Base-by-base conservation (phyloP, 1,140 invertebrate species). In the Pseudomyrmex sp. region DNA sequence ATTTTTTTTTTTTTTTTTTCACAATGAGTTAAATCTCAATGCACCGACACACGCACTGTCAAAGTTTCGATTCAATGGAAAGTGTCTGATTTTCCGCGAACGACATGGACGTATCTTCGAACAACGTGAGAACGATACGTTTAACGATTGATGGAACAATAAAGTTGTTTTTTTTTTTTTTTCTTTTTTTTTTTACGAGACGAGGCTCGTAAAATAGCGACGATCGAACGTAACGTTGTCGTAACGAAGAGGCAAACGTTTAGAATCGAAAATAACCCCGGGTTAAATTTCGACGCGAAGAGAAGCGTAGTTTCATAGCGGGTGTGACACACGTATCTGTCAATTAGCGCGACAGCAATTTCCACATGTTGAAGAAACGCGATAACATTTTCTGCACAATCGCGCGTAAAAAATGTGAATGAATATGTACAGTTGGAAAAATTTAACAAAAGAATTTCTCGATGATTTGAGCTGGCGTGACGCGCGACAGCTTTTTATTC, bases 121-220 rank as follows among this genome's bases (percentile, higher is more conserved):
- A 66, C 13, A 18, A 44, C 12, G 26, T 62, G 26, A 66, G 18
- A 68, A 56, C 18, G 26, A 13, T 77, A 77, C 44, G 44, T 68
- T 2, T 26, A n/a, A 66, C 48, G 48, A 76, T 76, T 76, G 62
- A 77, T 68, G 62, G 50, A 68, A 68, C 74, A 56, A 54, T 77
- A 77, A 77, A 77, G 56, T 68, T 48, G 56, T 66, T 77, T 77
- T 35, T 77, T 77, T 68, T 48, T 77, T 68, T 48, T 66, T 66
- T 77, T 77, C 5, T 77, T 77, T 68, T 48, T 77, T 68, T 77
- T 77, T 26, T 76, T 76, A 76, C 26, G 48, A 9, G 48, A 76
- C 46, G 23, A 15, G 10, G n/a, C 9, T 68, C 62, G 50, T 68
- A 68, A 77, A 77, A 54, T 13, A 20, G n/a, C 18, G n/a, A 74